A percentile compares a stretch with the other conserved stretches of the same genome.
phyloP scores from a whole-genome alignment of 2,113 vertebrate genomes.

The Catagonus wagneri region DNA sequence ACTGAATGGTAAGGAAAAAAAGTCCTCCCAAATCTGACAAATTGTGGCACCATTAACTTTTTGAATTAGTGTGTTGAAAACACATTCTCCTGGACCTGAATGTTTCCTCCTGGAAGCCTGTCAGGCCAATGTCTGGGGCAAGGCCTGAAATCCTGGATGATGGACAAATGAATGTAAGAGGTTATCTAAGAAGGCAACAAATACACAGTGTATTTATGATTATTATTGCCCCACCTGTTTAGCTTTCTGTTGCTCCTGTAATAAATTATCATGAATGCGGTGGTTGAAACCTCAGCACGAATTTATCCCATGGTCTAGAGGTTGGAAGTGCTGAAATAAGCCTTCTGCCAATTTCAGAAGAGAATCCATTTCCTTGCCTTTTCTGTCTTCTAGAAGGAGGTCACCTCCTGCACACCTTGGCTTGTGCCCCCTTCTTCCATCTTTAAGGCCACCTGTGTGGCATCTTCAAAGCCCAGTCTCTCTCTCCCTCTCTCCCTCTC shows the following conservation, averaged over 20 bases:
- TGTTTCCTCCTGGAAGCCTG: background rate
- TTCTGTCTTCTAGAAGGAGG: background rate
- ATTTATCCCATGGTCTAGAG: background rate
- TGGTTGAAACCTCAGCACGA: background rate
- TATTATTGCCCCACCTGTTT: background rate
- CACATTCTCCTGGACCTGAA: too few relatives aligned
- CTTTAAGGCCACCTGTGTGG: background rate
- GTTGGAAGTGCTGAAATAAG: background rate
- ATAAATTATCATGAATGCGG: background rate
- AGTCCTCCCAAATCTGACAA: background rate
- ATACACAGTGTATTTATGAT: background rate
- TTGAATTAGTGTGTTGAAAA: background rate
- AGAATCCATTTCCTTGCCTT: background rate
- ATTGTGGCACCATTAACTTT: background rate
- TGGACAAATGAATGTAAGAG: background rate
- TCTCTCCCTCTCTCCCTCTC: background rate
- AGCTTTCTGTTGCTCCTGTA: background rate
- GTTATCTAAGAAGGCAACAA: background rate
- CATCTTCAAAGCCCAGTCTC: background rate
- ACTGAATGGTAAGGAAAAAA: slow-evolving; percentile 89
- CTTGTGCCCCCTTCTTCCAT: background rate
- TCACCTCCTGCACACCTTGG: background rate
- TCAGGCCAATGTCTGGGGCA: background rate
- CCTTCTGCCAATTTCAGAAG: background rate
- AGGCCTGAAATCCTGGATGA: background rate